Evolutionary conservation across 2,888 invertebrate species (phyloP), one percentile per base, ranked within the genome.

Genomic region (Ectemnius continuus): DNA sequence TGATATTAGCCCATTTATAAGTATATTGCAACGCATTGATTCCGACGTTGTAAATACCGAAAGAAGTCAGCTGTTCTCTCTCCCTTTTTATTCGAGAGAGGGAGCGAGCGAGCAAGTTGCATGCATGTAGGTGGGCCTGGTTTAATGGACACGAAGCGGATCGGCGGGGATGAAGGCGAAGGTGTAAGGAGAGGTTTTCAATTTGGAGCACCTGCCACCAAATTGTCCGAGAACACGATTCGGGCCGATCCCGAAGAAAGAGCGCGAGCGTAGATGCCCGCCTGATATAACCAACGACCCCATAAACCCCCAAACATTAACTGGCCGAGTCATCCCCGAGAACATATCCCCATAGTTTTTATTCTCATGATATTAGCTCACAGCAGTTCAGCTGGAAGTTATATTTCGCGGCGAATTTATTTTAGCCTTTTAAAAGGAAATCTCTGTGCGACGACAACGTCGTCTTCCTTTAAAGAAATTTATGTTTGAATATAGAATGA

Each of bases 141-240:
- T 79, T 79, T 86, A 83, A 85, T 85, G 83, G 82, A 81, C 78
- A 79, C 69, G 69, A 73, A 78, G 79, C 61, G 78, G 85, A 85
- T 77, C 85, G 65, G 75, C 81, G 80, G 79, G 82, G 36, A 5
- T 36, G 82, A 80, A 76, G 79, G 78, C 75, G 78, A 83, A 81
- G 79, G 82, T 76, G 75, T 79, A 79, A 75, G 68, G 77, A 78
- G 73, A 79, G 80, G 84, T 85, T 86, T 85, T 84, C 84, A 85
- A 82, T 86, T 86, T 82, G 67, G 76, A 83, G 78, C 86, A 86
- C 83, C 86, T 86, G 86, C 86, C 85, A 73, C 73, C 79, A 80
- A 84, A 79, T 83, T 82, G 78, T 82, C 74, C 68, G 64, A 61
- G 62, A 61, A 78, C 83, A 78, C 61, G 77, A 71, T 75, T 78